Evolutionary conservation across 2,797 vertebrate genomes (phyloP).

Genomic region (Chelonia mydas): DNA sequence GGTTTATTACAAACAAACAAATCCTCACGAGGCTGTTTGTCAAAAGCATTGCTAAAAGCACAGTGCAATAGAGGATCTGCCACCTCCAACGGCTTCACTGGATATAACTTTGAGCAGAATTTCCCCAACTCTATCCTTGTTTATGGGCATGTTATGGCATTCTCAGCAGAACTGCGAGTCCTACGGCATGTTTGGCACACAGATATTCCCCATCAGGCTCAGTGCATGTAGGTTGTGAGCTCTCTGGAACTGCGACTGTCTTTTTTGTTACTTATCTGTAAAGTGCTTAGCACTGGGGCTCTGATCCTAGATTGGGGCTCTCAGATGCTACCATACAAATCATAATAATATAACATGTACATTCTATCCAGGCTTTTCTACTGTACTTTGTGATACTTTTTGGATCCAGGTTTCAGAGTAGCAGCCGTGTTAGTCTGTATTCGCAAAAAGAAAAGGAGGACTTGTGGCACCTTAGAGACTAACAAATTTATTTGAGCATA

Average conservation of each 20-base stretch:
- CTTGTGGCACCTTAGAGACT: too few relatives aligned
- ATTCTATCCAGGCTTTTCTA: not conserved
- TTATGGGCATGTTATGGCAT: not conserved
- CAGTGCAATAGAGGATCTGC: not conserved
- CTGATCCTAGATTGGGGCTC: not conserved
- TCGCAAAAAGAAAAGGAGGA: too few relatives aligned
- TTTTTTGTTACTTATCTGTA: not conserved
- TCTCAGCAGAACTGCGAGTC: not conserved
- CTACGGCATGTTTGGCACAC: not conserved
- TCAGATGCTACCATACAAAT: not conserved
- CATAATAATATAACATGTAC: not conserved
- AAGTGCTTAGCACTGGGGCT: not conserved
- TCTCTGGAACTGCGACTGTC: not conserved
- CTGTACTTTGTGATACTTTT: not conserved
- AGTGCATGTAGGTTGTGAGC: not conserved
- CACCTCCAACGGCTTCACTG: not conserved
- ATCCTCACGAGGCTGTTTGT: not conserved
- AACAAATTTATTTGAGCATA: too few relatives aligned
- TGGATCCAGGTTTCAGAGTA: not conserved
- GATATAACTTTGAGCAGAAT: rapidly evolving
- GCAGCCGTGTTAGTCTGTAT: too few relatives aligned
- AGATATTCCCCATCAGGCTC: not conserved
- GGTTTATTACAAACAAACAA: not conserved
- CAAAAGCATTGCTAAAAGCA: not conserved
- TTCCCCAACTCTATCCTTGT: not conserved